These are phyloP conservation scores for Cephus runcator DNA, from an alignment of 2,888 invertebrate species.

Conservation along the genomic window DNA sequence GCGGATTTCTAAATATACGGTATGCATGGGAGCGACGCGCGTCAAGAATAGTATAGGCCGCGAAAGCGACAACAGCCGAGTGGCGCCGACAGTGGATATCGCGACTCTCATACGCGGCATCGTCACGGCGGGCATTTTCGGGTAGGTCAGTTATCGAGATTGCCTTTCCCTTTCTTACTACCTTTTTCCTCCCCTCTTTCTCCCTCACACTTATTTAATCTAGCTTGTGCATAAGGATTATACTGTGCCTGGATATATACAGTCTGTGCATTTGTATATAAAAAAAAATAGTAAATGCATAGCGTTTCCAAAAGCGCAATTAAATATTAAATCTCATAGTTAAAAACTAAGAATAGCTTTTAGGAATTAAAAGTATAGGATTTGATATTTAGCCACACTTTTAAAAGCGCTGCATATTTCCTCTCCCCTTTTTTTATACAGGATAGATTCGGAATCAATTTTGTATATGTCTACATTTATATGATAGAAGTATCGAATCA, in stretches of 20 bases:
- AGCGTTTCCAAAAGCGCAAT: no score
- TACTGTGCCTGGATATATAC: no score
- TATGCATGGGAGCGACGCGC: conserved; percentile 20
- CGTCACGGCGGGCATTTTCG: conserved; percentile 26
- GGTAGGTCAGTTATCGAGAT: conserved; percentile 41
- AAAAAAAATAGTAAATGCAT: no score
- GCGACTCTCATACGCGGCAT: conserved; percentile 34
- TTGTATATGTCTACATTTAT: background rate
- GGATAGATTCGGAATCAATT: background rate
- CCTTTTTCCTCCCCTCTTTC: background rate
- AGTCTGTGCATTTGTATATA: no score
- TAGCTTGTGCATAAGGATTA: background rate
- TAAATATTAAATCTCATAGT: no score
- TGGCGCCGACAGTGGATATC: conserved; percentile 34
- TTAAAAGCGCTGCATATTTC: no score
- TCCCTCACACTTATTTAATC: conserved; percentile 16
- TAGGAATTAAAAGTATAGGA: no score
- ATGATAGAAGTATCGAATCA: no score
- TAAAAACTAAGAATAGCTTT: no score
- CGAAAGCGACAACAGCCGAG: conserved; percentile 20
- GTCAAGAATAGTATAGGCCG: conserved; percentile 39
- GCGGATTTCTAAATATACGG: conserved; percentile 45
- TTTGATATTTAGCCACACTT: no score
- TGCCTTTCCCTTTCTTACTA: conserved; percentile 2
- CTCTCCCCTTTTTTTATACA: no score